Evolutionary conservation across 2,113 vertebrate genomes (phyloP), one percentile per base, ranked within the genome.

Genomic region (Strigops habroptila): DNA sequence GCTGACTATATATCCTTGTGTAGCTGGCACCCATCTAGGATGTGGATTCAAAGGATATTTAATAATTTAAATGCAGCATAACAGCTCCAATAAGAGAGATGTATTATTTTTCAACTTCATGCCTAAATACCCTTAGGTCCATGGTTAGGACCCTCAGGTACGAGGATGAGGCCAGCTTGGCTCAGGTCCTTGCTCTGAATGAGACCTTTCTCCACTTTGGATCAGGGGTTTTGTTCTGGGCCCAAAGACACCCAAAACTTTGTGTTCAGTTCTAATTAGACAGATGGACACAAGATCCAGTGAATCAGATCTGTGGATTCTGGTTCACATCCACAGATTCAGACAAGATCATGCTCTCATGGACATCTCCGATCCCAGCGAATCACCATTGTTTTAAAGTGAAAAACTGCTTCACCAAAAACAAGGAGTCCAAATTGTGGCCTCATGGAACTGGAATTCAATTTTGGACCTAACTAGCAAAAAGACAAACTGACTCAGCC

Each of bases 391-490:
- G 69, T 75, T 64, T 68, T n/a, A 46, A 83, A 83, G 84, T 5
- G 9, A 83, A 69, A 80, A 71, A 68, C 48, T 62, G 16, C 35
- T 77, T 53, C 65, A 84, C 28, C 3, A 2, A 52, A 46, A 67
- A 75, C 81, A 48, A 3, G 0, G 5, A 60, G 33, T 57, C 85
- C 81, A 81, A 70, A 15, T 6, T 30, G 70, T 30, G 60, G 70
- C 62, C 63, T 91, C 75, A 89, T 14, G 30, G 71, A 92, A 18
- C 17, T 93, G 91, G 94, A 84, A 95, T 92, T 91, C 68, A 21
- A 41, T 35, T 60, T 44, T 94, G 84, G 86, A 59, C 53, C 43
- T 35, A 46, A 70, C 4, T 18, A 85, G 67, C 21, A 33, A 41
- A 48, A 82, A 9, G 59, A 30, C 49, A 49, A 73, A 19, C 9